Conservation (phyloP, 2,113 vertebrate genomes). For the Anarrhichthys ocellatus region DNA sequence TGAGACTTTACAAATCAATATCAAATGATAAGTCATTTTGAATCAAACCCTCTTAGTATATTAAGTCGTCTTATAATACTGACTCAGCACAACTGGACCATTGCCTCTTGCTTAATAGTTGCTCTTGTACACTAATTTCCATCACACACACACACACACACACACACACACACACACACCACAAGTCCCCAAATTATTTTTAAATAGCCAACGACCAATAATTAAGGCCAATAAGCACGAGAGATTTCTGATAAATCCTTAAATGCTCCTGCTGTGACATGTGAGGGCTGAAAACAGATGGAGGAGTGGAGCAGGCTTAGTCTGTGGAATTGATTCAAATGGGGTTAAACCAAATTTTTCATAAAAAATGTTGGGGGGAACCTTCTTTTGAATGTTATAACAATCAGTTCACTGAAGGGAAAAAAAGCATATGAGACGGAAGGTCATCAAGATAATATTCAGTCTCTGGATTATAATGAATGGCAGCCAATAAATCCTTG, state of each 20-base stretch:
- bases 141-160: background rate
- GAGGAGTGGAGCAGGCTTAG: constrained; percentile 27
- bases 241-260: constrained; percentile 60
- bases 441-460: constrained; percentile 41
- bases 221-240: constrained; percentile 56
- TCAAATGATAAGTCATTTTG: constrained; percentile 36
- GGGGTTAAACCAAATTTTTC: constrained; percentile 56
- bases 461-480: constrained; percentile 42
- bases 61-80: constrained; percentile 24
- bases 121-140: constrained; percentile 45
- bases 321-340: constrained; percentile 39
- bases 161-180: background rate
- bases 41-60: constrained; percentile 29
- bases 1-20: constrained; percentile 50
- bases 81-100: constrained; percentile 41
- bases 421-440: constrained; percentile 21
- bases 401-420: constrained; percentile 17
- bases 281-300: constrained; percentile 62
- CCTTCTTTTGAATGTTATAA: constrained; percentile 26
- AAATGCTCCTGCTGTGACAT: constrained; percentile 60
- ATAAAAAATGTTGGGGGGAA: background rate
- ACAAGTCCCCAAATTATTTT: constrained; percentile 33
- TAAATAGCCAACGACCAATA: constrained; percentile 55
- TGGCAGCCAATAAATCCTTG: constrained; percentile 31
- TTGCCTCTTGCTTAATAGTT: constrained; percentile 38